A percentile compares a stretch with the other conserved stretches of the same genome.
phyloP scores from a whole-genome alignment of 2,113 vertebrate species.

The Nycticorax nycticorax region DNA sequence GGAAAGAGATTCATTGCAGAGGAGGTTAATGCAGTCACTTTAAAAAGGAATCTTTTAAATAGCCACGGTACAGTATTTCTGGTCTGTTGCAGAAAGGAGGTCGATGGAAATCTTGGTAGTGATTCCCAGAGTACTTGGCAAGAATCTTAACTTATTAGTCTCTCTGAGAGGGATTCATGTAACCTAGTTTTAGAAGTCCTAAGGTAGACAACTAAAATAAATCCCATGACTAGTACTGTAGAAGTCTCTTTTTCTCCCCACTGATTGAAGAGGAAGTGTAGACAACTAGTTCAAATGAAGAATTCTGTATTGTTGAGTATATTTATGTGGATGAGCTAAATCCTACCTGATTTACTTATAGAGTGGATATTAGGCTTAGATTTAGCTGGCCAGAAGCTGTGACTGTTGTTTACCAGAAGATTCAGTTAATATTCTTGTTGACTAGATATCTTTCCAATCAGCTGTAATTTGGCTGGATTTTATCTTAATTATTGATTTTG shows the following conservation, averaged over 20 bases:
- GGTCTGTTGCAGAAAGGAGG: neutral
- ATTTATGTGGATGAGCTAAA: neutral
- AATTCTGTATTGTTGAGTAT: neutral
- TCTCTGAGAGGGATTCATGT: neutral
- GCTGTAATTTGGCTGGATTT: neutral
- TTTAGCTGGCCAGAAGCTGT: neutral
- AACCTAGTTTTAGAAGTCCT: neutral
- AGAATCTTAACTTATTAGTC: neutral
- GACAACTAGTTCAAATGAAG: neutral
- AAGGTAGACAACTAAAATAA: neutral
- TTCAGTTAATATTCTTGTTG: neutral
- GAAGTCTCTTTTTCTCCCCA: neutral
- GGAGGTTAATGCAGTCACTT: conserved; percentile 22
- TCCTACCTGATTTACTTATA: neutral
- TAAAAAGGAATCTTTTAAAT: conserved; percentile 1
- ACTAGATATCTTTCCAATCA: neutral
- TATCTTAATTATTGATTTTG: neutral
- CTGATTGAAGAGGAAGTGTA: neutral
- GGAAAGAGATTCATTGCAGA: neutral
- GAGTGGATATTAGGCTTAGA: neutral
- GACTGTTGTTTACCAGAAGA: neutral
- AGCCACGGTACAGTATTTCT: neutral
- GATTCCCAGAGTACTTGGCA: neutral
- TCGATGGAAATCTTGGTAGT: neutral
- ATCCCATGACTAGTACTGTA: neutral